Percentiles rank a stretch among this genome's conserved stretches.
Evolutionary conservation across 2,797 vertebrate genomes (phyloP).

Genomic region (Lemur catta): DNA sequence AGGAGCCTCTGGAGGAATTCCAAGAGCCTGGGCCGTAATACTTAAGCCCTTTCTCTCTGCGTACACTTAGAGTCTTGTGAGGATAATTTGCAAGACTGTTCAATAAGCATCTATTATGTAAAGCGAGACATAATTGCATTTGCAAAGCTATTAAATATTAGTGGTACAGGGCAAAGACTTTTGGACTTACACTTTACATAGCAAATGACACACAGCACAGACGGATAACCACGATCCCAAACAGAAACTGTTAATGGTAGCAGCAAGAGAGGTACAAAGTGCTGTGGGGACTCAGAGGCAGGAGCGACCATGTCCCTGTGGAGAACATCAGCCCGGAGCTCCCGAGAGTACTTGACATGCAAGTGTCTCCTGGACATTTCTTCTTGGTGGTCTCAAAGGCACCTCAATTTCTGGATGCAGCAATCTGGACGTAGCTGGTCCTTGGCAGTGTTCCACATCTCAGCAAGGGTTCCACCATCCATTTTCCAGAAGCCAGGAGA

Average conservation of each 20-base stretch:
- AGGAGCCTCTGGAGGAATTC: background rate
- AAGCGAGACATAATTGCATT: conserved; percentile 8
- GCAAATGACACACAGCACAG: background rate
- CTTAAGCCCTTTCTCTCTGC: background rate
- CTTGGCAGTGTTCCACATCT: background rate
- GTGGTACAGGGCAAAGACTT: background rate
- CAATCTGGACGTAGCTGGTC: background rate
- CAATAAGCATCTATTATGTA: background rate
- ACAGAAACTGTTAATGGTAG: background rate
- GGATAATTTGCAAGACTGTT: background rate
- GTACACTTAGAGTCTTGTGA: background rate
- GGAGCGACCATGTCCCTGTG: too few species aligned
- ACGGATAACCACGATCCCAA: background rate
- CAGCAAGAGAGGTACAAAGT: background rate
- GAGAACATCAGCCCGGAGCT: background rate
- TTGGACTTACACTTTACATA: background rate
- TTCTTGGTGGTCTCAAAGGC: background rate
- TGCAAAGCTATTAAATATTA: background rate
- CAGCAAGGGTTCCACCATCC: background rate
- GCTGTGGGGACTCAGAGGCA: background rate
- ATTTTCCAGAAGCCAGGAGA: background rate
- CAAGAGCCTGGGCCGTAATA: background rate
- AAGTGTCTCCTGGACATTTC: background rate
- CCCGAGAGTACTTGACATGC: background rate
- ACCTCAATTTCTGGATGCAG: background rate